Base-by-base conservation (phyloP, 30 jellyfish, hydroid and myxozoan genomes). In the Mastigias papua region DNA sequence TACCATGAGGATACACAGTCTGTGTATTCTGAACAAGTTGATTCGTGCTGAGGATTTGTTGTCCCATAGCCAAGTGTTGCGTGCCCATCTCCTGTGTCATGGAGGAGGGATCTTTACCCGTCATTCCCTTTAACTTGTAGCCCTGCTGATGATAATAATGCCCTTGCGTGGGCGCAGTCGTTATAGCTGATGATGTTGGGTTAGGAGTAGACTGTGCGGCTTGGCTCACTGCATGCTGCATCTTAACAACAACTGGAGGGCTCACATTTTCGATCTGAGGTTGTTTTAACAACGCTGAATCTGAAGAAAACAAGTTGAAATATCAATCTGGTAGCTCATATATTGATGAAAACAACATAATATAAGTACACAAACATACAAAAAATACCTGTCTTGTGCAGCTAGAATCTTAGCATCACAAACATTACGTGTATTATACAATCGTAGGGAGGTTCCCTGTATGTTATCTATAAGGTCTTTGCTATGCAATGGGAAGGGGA, bases 221-320 rank as follows among this genome's bases (percentile, higher is more conserved):
- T 33, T n/a, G 84, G 27, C 77, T 42, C 25, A 75, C 49, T 8
- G 34, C 48, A 30, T 67, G 65, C 48, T 37, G 81, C n/a, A 49
- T 7, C 30, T 73, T 86, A 0, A 57, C 71, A 3, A 48, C 16
- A 19, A 58, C 66, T 19, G 92, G 92, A 5, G 92, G 92, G 51
- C 92, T 83, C 2, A 83, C 86, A 37, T 83, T 83, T 71, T 83
- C 92, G 20, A 83, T 77, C 60, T 83, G 86, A 6, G 85, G 85
- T 20, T 79, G 86, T 60, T 83, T 83, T 26, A 68, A 48, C 48
- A 69, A 70, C 28, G 92, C 78, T 1, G 91, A 82, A 70, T 82
- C 91, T 82, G 67, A 28, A 29, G 19, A 22, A 67, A 33, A 54
- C 0, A 69, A 26, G 29, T 16, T 7, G 28, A 69, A 73, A 33